Evolutionary conservation across 1,140 invertebrate genomes (phyloP), one percentile per base, ranked within the genome.

Genomic region (Caenorhabditis briggsae): DNA sequence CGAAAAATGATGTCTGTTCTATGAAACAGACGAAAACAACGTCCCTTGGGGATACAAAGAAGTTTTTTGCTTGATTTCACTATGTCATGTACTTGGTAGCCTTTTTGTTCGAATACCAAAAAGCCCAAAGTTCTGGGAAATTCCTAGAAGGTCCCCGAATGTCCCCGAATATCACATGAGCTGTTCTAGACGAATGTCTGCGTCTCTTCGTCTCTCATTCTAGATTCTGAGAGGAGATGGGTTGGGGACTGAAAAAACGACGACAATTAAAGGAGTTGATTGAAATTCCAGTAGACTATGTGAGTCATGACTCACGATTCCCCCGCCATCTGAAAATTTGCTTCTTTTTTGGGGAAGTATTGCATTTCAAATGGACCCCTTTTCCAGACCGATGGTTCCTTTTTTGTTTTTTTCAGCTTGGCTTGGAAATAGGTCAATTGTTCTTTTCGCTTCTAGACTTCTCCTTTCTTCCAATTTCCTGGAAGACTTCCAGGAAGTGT

Each of bases 261-360:
- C 33, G 33, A 33, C 33, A 3, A 33, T 1, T 1, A 33, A 33
- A 33, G 33, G 46, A 78, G 70, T 23, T 50, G 70, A 78, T 78
- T 78, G 70, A 20, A 78, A 78, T 78, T 78, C 46, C 46, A 78
- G 46, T 50, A 33, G 46, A 78, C 46, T 9, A 53, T 78, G 70
- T 50, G 70, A 78, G 43, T 78, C 46, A 78, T 78, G 70, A 78
- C 46, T 78, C 70, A 74, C 65, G 23, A 59, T 8, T n/a, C 16
- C 20, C 18, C n/a, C 12, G 9, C 70, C 70, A 78, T 78, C 46
- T 78, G 46, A 50, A 78, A 78, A 78, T 78, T 46, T 25, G 20
- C 20, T 11, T 11, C 18, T 23, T 16, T 18, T 64, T 25, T 41
- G 46, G 50, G 46, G 46, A 78, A 50, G 70, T 78, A 78, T 78